Evolutionary conservation across 2,888 invertebrate genomes (phyloP), one percentile per base, ranked within the genome.

Genomic region (Dasysyrphus albostriatus): DNA sequence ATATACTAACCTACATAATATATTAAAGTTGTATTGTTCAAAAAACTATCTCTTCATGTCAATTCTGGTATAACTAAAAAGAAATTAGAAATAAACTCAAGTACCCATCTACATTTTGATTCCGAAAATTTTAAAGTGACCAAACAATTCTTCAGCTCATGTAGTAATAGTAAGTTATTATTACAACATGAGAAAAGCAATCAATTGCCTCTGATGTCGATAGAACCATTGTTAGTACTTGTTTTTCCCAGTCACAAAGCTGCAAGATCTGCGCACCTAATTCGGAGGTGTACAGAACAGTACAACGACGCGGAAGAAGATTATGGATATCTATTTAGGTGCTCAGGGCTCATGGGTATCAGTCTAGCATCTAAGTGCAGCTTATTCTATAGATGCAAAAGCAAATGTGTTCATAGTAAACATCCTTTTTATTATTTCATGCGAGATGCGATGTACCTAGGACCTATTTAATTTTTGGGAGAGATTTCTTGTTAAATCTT

Each of bases 401-500:
- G 83, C 75, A 83, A 79, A 83, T 79, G 65, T 79, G 42, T 70
- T 29, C 63, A 54, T 42, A 51, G 65, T 7, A 47, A 47, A 44
- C 59, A 51, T 70, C 69, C 74, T 56, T 42, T 49, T 72, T 65
- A 59, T 76, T 80, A 58, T 84, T 19, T 14, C 16, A 42, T 73
- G n/a, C n/a, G n/a, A n/a, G 70, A 59, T 54, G 76, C 19, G n/a
- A 19, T 14, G 4, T 24, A 51, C 10, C 16, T 49, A 59, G 77
- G 77, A 81, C 81, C 81, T 73, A 78, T 82, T 82, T 85, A 85
- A 77, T 77, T 85, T 85, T 77, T 69, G 65, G 24, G n/a, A 74
- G 59, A 61, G 61, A 77, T 67, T 67, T 67, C 69, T 49, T 77
- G 77, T 73, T 80, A 84, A 80, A 44, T 59, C 70, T 58, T 72